Conservation (phyloP, 2,113 vertebrate genomes). For the Catharus bicknelli region DNA sequence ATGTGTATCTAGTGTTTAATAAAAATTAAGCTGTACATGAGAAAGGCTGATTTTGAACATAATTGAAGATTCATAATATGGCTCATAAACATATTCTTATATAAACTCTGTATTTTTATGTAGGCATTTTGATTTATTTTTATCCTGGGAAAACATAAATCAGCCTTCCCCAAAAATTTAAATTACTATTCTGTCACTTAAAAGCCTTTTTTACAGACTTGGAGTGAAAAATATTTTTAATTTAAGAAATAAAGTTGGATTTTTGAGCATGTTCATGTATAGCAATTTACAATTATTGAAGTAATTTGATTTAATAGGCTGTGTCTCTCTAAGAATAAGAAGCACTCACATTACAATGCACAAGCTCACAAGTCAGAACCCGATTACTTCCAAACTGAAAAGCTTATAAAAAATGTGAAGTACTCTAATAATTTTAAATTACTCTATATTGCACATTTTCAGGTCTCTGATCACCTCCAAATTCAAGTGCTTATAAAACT, state of each 20-base stretch:
- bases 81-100: neutral
- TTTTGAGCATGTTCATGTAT: slow-evolving; percentile 37
- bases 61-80: neutral
- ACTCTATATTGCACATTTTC: slow-evolving; percentile 71
- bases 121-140: neutral
- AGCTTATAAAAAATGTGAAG: slow-evolving; percentile 76
- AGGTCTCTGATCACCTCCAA: slow-evolving; percentile 79
- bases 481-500: slow-evolving; percentile 79
- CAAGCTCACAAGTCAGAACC: slow-evolving; percentile 66
- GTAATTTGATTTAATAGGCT: slow-evolving; percentile 63
- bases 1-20: neutral
- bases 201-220: slow-evolving; percentile 19
- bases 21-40: neutral
- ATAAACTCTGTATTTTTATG: neutral
- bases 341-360: slow-evolving; percentile 32
- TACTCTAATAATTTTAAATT: slow-evolving; percentile 80
- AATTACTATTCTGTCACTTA: slow-evolving; percentile 25
- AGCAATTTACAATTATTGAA: slow-evolving; percentile 62
- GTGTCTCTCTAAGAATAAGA: slow-evolving; percentile 36
- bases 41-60: neutral
- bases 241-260: slow-evolving; percentile 51
- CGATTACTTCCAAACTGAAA: slow-evolving; percentile 65
- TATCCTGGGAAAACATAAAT: neutral
- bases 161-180: neutral
- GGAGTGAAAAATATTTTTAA: slow-evolving; percentile 70